Evolutionary conservation across 2,797 vertebrate genomes (phyloP), one percentile per base, ranked within the genome.

Genomic region (Periophthalmus magnuspinnatus): DNA sequence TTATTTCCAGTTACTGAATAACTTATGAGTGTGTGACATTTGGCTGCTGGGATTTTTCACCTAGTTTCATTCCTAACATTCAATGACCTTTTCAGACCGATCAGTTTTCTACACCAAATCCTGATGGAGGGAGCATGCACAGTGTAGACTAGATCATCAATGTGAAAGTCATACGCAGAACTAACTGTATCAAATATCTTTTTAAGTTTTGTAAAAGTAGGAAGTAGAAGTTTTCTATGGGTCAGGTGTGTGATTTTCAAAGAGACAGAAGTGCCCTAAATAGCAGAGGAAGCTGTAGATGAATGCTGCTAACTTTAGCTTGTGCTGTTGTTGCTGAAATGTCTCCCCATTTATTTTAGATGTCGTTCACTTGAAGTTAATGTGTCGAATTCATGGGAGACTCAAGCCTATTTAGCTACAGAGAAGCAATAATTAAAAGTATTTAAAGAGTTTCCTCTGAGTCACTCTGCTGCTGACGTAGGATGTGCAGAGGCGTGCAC

Each of bases 71-170:
- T 76, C 10, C 17, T 48, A 64, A 72, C 0, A 2, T 63, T 69
- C 21, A 11, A 21, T 82, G 83, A 83, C 79, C 74, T 90, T 87
- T 86, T 74, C 47, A 61, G 22, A n/a, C 41, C 55, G 1, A 64
- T 58, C 28, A 45, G 16, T 65, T 24, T 10, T 64, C 21, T 24
- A 14, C 16, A 24, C 28, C 1, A 2, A 5, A 0, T 41, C 38
- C 57, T 48, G 41, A 5, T 41, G 60, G 57, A 60, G 69, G 57
- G 54, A 16, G 16, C 22, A 50, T 58, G 66, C n/a, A 28, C 28
- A 55, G 16, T 56, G 8, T 60, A n/a, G 21, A 56, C 32, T 67
- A 17, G 45, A 58, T 41, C 11, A 68, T 32, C 57, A 19, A 16
- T 72, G 32, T 45, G 45, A n/a, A 14, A 3, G 70, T 36, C 21